Conservation (phyloP, 2,113 vertebrate genomes). For the Carassius carassius region DNA sequence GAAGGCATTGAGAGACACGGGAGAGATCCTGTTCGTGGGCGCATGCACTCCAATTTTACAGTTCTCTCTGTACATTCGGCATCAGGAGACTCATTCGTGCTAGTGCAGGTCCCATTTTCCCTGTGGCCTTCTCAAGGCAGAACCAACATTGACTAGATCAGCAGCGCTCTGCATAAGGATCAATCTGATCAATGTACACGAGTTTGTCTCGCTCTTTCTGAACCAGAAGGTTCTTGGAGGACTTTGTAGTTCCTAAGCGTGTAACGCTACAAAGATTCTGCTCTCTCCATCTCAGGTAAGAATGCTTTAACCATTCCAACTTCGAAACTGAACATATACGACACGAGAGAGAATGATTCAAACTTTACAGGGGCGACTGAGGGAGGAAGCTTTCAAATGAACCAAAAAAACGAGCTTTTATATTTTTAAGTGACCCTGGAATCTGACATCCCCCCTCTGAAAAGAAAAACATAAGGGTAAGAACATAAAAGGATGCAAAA, state of each 20-base stretch:
- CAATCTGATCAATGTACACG: constrained; percentile 43
- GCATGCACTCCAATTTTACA: background rate
- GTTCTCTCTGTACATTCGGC: constrained; percentile 22
- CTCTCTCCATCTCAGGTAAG: background rate
- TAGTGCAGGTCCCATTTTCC: background rate
- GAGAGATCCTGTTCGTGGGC: constrained; percentile 8
- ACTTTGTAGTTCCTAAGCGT: constrained; percentile 29
- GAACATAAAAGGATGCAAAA: constrained; percentile 38
- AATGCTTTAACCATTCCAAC: constrained; percentile 14
- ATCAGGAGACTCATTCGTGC: constrained; percentile 3
- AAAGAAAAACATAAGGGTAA: constrained; percentile 47
- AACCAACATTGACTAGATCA: constrained; percentile 18
- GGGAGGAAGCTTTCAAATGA: constrained; percentile 39
- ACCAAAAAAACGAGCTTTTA: constrained; percentile 26
- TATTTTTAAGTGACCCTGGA: constrained; percentile 53
- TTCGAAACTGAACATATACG: constrained; percentile 18
- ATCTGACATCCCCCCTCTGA: constrained; percentile 51
- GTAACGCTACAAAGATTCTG: constrained; percentile 40
- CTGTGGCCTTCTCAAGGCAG: constrained; percentile 46
- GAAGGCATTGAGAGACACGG: constrained; percentile 46
- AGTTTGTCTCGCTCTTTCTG: constrained; percentile 38
- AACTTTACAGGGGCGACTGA: constrained; percentile 44
- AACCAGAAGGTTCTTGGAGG: constrained; percentile 30
- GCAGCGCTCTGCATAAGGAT: constrained; percentile 50
- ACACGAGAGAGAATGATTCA: constrained; percentile 39